A percentile compares a stretch with the other conserved stretches of the same genome.
Evolutionary conservation across 2,888 invertebrate genomes (phyloP).

Genomic region (Agriopis aurantiaria): DNA sequence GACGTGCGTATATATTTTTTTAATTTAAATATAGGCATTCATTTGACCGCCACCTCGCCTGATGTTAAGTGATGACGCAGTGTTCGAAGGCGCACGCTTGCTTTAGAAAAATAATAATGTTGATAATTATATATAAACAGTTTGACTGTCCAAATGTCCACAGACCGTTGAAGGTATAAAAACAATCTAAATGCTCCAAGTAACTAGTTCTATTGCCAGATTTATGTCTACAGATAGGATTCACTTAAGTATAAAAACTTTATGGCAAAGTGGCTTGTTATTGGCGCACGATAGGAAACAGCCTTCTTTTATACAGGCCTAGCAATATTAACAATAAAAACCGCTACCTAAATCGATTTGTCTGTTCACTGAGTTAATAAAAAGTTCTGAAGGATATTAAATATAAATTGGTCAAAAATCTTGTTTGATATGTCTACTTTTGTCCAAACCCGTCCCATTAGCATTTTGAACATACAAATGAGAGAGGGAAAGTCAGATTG

Average conservation of each 20-base stretch:
- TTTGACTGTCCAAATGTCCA: too few relatives aligned
- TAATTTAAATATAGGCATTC: too few relatives aligned
- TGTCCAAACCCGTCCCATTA: conserved; percentile 48
- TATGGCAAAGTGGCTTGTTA: conserved; percentile 34
- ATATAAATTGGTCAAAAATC: conserved; percentile 26
- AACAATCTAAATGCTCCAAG: too few relatives aligned
- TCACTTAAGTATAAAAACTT: conserved; percentile 27
- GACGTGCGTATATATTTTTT: too few relatives aligned
- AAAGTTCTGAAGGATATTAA: not conserved
- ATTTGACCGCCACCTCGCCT: too few relatives aligned
- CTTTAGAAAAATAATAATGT: too few relatives aligned
- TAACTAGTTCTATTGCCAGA: conserved; percentile 3
- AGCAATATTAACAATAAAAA: conserved; percentile 7
- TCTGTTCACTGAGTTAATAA: not conserved
- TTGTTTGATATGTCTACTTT: conserved; percentile 51
- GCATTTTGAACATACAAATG: conserved; percentile 42
- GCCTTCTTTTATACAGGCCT: conserved; percentile 35
- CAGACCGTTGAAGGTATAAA: too few relatives aligned
- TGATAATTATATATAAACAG: too few relatives aligned
- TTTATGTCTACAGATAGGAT: conserved; percentile 23
- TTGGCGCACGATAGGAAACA: conserved; percentile 40
- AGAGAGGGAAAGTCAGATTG: conserved; percentile 45
- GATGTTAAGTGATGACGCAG: too few relatives aligned
- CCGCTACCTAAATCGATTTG: not conserved
- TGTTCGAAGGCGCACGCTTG: too few relatives aligned